Evolutionary conservation across 1,140 invertebrate genomes (phyloP).

Genomic region (Asbolus verrucosus): DNA sequence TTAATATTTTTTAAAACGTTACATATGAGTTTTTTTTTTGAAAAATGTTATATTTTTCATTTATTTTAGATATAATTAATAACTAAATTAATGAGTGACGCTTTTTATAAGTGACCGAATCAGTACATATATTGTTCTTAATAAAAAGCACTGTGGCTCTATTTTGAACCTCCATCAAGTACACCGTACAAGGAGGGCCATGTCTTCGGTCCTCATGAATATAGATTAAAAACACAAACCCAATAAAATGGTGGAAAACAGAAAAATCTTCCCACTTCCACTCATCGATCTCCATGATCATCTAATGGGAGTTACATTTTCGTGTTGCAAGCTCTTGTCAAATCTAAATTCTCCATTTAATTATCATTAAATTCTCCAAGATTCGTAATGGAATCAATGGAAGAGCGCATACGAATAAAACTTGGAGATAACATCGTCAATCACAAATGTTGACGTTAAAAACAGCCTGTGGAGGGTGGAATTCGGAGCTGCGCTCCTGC

Average conservation of each 20-base stretch:
- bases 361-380: slow-evolving; percentile 19
- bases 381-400: neutral
- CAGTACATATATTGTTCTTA: too few species aligned
- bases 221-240: slow-evolving; percentile 34
- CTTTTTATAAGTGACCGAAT: too few species aligned
- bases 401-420: slow-evolving; percentile 9
- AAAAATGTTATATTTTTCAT: too few species aligned
- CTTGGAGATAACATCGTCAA: slow-evolving; percentile 1
- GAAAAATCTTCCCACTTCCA: slow-evolving; percentile 20
- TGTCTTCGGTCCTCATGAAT: slow-evolving; percentile 33
- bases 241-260: slow-evolving; percentile 22
- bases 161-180: slow-evolving; percentile 11
- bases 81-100: too few species aligned
- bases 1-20: too few species aligned
- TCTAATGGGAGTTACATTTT: slow-evolving; percentile 3
- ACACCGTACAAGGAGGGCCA: slow-evolving; percentile 20
- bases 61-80: too few species aligned
- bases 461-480: slow-evolving; percentile 8
- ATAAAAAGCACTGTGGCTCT: slow-evolving; percentile 5
- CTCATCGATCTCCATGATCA: slow-evolving; percentile 9
- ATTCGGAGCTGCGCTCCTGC: slow-evolving; percentile 2
- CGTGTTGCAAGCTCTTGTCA: neutral
- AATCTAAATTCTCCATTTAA: slow-evolving; percentile 8
- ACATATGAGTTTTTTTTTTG: too few species aligned
- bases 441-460: slow-evolving; percentile 7